Percentiles rank a stretch among this genome's conserved stretches.
Conservation (phyloP, 2,113 vertebrate genomes). For the Centropus bengalensis region DNA sequence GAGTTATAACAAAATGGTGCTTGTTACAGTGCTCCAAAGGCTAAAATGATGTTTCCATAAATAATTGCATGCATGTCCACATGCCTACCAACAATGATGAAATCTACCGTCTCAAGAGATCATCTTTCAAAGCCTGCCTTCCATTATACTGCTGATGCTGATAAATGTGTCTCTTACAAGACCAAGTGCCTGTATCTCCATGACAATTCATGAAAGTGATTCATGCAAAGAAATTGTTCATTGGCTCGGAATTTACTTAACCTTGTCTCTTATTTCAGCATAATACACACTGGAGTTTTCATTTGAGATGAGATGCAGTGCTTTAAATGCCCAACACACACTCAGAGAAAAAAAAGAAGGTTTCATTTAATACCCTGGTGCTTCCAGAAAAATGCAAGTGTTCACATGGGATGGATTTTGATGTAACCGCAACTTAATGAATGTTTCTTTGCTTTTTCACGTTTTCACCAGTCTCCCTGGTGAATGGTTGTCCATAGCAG, state of each 20-base stretch:
- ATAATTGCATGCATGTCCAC: slow-evolving; percentile 22
- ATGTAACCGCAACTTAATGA: not conserved
- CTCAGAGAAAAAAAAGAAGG: not conserved
- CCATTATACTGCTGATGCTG: slow-evolving; percentile 37
- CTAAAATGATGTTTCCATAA: not conserved
- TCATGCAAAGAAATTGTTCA: slow-evolving; percentile 40
- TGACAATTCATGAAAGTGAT: slow-evolving; percentile 58
- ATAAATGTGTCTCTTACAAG: slow-evolving; percentile 4
- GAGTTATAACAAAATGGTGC: not conserved
- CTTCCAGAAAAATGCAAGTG: not conserved
- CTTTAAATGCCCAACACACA: not conserved
- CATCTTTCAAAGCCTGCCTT: slow-evolving; percentile 26
- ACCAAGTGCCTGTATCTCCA: slow-evolving; percentile 24
- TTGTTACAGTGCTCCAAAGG: not conserved
- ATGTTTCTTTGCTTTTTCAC: not conserved
- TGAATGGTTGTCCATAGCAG: not conserved
- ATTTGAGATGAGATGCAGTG: not conserved
- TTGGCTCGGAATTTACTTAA: slow-evolving; percentile 45
- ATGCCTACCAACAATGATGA: not conserved
- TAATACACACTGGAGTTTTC: slow-evolving; percentile 18
- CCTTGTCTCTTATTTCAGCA: slow-evolving; percentile 40
- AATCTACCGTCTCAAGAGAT: slow-evolving; percentile 38
- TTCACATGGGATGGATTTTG: not conserved
- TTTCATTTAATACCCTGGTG: not conserved
- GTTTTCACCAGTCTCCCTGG: not conserved